phyloP scores from a whole-genome alignment of 2,888 invertebrate genomes.

The Synanthedon vespiformis region DNA sequence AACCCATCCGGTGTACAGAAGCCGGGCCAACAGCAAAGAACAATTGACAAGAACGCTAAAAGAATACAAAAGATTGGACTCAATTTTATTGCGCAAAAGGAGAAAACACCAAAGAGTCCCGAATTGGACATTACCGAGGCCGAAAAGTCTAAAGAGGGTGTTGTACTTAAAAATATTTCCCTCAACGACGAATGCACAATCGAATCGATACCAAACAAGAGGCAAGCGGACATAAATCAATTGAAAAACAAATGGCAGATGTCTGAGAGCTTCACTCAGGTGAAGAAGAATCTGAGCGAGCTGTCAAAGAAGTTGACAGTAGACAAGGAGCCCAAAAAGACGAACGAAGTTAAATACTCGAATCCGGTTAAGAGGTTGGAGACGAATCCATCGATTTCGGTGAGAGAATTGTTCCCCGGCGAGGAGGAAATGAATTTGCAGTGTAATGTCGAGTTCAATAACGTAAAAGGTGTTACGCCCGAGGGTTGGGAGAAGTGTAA shows the following conservation, averaged over 20 bases:
- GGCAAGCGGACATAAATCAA: constrained; percentile 54
- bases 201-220: constrained; percentile 64
- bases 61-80: constrained; percentile 59
- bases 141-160: constrained; percentile 31
- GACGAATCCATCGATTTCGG: constrained; percentile 85
- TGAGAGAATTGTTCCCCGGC: constrained; percentile 83
- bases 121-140: constrained; percentile 30
- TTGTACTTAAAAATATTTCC: constrained; percentile 49
- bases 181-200: constrained; percentile 73
- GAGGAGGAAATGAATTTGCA: constrained; percentile 85
- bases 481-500: constrained; percentile 88
- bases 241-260: constrained; percentile 67
- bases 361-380: constrained; percentile 77
- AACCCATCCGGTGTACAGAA: constrained; percentile 42
- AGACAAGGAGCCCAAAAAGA: constrained; percentile 53
- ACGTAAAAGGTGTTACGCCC: constrained; percentile 78
- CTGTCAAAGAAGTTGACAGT: constrained; percentile 48
- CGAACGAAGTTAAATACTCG: constrained; percentile 51
- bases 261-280: constrained; percentile 62
- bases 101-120: constrained; percentile 25
- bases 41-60: constrained; percentile 53
- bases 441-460: constrained; percentile 80
- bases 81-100: constrained; percentile 35
- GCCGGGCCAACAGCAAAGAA: constrained; percentile 44
- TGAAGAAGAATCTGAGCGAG: constrained; percentile 61